Evolutionary conservation across 2,888 invertebrate genomes (phyloP).

Genomic region (Vesta saturnalis): DNA sequence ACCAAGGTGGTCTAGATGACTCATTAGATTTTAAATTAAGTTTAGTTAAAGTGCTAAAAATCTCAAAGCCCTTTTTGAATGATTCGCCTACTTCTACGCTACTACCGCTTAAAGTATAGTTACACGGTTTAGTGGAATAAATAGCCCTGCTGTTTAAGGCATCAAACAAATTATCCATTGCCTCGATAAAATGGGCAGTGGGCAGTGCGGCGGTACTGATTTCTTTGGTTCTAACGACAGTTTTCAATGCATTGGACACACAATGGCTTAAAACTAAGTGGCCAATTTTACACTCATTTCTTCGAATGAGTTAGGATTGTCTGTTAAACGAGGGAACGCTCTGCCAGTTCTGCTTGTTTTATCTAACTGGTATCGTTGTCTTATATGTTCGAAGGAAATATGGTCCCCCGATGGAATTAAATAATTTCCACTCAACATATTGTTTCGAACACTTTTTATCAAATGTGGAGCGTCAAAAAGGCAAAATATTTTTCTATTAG

Average conservation of each 20-base stretch:
- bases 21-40: neutral
- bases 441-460: constrained; percentile 12
- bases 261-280: no score
- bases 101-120: no score
- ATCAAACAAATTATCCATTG: neutral
- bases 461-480: constrained; percentile 13
- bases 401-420: neutral
- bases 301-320: neutral
- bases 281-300: constrained; percentile 5
- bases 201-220: neutral
- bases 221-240: neutral
- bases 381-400: no score
- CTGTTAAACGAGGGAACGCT: no score
- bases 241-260: no score
- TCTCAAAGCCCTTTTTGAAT: neutral
- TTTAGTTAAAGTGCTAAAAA: neutral
- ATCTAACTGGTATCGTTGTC: no score
- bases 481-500: no score
- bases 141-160: neutral
- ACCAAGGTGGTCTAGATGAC: neutral
- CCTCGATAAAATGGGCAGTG: no score
- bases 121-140: neutral
- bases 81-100: neutral
- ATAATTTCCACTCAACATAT: constrained; percentile 6
- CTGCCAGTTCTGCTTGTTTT: no score